Base-by-base conservation (phyloP, 2,797 vertebrate genomes). In the Scomberomorus guttatus region DNA sequence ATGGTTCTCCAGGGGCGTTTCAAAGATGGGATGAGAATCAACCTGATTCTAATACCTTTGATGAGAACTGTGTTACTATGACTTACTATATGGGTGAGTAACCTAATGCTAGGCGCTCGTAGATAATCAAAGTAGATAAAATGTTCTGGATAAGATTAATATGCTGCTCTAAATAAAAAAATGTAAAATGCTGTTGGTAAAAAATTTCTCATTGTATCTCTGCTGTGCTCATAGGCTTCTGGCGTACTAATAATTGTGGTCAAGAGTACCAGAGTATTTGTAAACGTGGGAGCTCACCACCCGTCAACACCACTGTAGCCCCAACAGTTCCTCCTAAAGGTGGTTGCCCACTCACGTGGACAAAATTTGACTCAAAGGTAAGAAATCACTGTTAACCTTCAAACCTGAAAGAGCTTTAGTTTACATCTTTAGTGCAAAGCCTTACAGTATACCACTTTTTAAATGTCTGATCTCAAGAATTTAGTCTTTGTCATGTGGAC, bases 11-110 rank as follows among this genome's bases (percentile, higher is more conserved):
- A 1, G 15, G 82, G 11, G 70, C 59, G 46, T 77, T 87, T 34
- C 81, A 78, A 69, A 89, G 56, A 77, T 95, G 94, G 94, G 89
- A 91, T 46, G 62, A 89, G 60, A 63, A 94, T 46, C 92, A 94
- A 73, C 94, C 94, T 0, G 83, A 83, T 65, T 2, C 82, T 1
- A 17, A 79, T 8, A 37, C 17, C 50, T 90, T 81, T 55, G 87
- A 93, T 84, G 56, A 90, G 69, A 93, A 80, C 84, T 95, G 94
- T 75, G 94, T 86, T 37, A 0, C 0, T 1, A 90, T 95, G 91
- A 48, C 20, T 13, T 83, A 87, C 68, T 86, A 86, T 34, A 92
- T 77, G 86, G 93, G 94, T 95, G 64, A 92, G 90, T 83, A 42
- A 60, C 27, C 11, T 50, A 22, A 32, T 50, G 1, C 25, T 13